Evolutionary conservation across 2,888 invertebrate genomes (phyloP), one percentile per base, ranked within the genome.

Genomic region (Phengaris arion): DNA sequence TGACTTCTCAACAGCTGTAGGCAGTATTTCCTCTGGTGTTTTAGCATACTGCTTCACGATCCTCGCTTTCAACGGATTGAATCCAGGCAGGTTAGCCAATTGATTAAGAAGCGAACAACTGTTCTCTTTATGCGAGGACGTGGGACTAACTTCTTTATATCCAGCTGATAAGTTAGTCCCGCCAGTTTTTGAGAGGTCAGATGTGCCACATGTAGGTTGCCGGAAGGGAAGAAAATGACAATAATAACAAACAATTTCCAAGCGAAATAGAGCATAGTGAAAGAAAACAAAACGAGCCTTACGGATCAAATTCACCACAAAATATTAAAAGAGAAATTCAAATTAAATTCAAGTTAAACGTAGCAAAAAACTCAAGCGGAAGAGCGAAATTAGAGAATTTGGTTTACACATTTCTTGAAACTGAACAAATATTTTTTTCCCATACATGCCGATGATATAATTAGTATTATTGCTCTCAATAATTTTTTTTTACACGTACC

Each of bases 1-100:
- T 83, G 96, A 96, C 89, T 96, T 95, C 94, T 97, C 97, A 87
- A 96, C 96, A 85, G 96, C 96, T 83, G 97, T 96, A 83, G 96
- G 95, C 84, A 95, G 94, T 85, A 95, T 94, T 81, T 95, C 95
- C 87, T 94, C 94, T 75, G 94, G 93, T 81, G 94, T 94, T 89
- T 94, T 94, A 88, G 95, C 95, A 90, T 95, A 95, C 87, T 95
- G 95, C 91, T 95, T 95, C 85, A 96, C 95, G 81, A 95, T 95
- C 87, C 95, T 95, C 88, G 95, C 95, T 92, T 95, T 95, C 89
- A 95, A 93, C 82, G 95, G 94, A 93, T 95, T 95, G 89, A 95
- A 95, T 89, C 95, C 95, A 80, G 95, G 95, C 84, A 95, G 94
- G 90, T 94, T 95, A 90, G 95, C 94, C 90, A 95, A 94, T 89